Base-by-base conservation (phyloP, 2,888 invertebrate species). In the Malachius bipustulatus region DNA sequence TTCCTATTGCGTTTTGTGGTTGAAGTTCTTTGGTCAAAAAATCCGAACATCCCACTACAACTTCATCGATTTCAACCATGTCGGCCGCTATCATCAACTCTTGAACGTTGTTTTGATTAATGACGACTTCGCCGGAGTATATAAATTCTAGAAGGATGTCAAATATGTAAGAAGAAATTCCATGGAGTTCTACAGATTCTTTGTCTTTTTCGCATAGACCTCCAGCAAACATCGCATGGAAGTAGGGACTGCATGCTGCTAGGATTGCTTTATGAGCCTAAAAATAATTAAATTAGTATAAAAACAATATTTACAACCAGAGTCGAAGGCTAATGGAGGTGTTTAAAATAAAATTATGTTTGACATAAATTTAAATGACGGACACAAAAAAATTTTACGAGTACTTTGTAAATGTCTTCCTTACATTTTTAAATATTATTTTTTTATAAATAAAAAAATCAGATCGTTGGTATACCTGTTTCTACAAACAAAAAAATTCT, bases 211-310 rank as follows among this genome's bases (percentile, higher is more conserved):
- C 91, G 42, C 79, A 75, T 44, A 91, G 65, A 8, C 84, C 87
- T 19, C 81, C 81, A 46, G 82, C 80, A 57, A 91, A 90, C 90
- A 91, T 91, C 28, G 89, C 90, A 63, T 88, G 81, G 62, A 93
- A 93, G 62, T 91, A 93, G 37, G 83, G 82, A 64, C 89, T 88
- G 45, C 85, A 82, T 4, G 90, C 87, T 46, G 89, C 83, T 40
- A 93, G 64, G 6, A 93, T 79, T 10, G 83, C 82, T 47, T 83
- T 71, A 59, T 91, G 91, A 35, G 85, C 89, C 74, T 81, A 60
- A 28, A 71, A 70, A 38, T 57, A 27, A 10, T 11, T 19, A 19
- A 19, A 19, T 19, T 19, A 8, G 24, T 19, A 19, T n/a, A 24
- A 24, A 24, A 24, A n/a, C n/a, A n/a, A n/a, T n/a, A n/a, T n/a